Conservation (phyloP, 2,888 invertebrate species). For the Vannuccia rotundouncinata region DNA sequence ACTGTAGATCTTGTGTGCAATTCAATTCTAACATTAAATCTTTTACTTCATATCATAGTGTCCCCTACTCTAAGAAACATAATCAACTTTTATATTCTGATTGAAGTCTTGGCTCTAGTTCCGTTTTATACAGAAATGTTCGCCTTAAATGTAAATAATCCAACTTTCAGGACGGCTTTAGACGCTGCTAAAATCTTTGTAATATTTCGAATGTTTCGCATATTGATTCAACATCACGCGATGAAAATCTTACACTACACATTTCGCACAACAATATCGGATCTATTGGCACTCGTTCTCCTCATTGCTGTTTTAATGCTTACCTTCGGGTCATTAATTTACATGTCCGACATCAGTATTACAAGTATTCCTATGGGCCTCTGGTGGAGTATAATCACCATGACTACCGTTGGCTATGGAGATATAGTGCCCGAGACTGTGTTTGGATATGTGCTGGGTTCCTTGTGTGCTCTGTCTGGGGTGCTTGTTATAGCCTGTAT, state of each 20-base stretch:
- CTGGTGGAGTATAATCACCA: conserved; percentile 54
- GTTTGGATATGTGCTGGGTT: conserved; percentile 49
- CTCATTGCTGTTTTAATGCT: background rate
- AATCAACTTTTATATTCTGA: background rate
- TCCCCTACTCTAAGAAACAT: background rate
- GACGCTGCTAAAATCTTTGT: background rate
- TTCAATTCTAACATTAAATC: background rate
- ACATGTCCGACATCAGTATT: background rate
- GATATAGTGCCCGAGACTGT: conserved; percentile 49
- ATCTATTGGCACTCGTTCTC: background rate
- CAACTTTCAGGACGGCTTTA: background rate
- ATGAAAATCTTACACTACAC: background rate
- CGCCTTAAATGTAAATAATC: background rate
- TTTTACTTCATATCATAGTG: background rate
- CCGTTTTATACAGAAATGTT: background rate
- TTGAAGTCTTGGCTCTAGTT: background rate
- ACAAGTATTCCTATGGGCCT: conserved; percentile 42
- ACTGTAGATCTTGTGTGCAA: background rate
- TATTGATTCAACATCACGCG: background rate
- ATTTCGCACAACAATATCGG: background rate
- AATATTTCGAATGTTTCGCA: background rate
- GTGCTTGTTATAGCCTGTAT: conserved; percentile 52
- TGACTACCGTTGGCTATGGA: conserved; percentile 54
- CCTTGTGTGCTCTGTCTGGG: conserved; percentile 50
- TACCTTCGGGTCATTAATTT: background rate